Percentiles rank a stretch among this genome's conserved stretches.
Conservation (phyloP, 2,888 invertebrate genomes). For the Chydorus sphaericus region DNA sequence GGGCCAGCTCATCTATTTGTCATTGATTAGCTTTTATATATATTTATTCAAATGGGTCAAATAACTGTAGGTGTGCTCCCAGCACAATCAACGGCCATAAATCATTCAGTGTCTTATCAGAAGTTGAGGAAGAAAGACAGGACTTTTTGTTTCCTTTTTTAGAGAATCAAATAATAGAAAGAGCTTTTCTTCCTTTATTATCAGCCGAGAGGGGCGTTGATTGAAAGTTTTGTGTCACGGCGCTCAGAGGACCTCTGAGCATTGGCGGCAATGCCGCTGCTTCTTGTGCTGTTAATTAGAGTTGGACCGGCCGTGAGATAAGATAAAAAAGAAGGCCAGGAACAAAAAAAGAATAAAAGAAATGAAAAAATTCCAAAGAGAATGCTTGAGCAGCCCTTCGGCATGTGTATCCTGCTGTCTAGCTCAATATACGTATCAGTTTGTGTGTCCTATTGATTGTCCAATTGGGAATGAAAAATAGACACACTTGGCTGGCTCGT, state of each 20-base stretch:
- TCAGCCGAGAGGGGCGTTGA: not conserved
- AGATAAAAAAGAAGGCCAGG: not conserved
- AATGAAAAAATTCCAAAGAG: not conserved
- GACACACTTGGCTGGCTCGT: too few species aligned
- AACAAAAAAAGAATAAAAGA: not conserved
- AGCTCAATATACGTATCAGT: too few species aligned
- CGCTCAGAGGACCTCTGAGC: too few species aligned
- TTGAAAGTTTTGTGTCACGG: not conserved
- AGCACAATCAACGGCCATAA: too few species aligned
- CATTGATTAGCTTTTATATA: too few species aligned
- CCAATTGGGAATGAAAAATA: too few species aligned
- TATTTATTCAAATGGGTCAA: too few species aligned
- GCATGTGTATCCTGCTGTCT: too few species aligned
- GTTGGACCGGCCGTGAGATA: not conserved
- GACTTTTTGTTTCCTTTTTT: too few species aligned
- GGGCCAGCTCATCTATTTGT: too few species aligned
- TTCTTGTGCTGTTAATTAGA: constrained; percentile 2
- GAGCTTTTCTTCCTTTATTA: not conserved
- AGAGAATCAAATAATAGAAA: not conserved
- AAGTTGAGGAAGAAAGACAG: not conserved
- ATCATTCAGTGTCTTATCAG: not conserved
- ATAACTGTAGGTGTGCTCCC: too few species aligned
- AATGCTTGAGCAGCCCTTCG: not conserved
- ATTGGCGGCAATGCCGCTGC: not conserved
- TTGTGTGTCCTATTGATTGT: too few species aligned